phyloP scores from a whole-genome alignment of 37 sponge, comb jelly and placozoan genomes.

The Diacarnus erythraeanus region DNA sequence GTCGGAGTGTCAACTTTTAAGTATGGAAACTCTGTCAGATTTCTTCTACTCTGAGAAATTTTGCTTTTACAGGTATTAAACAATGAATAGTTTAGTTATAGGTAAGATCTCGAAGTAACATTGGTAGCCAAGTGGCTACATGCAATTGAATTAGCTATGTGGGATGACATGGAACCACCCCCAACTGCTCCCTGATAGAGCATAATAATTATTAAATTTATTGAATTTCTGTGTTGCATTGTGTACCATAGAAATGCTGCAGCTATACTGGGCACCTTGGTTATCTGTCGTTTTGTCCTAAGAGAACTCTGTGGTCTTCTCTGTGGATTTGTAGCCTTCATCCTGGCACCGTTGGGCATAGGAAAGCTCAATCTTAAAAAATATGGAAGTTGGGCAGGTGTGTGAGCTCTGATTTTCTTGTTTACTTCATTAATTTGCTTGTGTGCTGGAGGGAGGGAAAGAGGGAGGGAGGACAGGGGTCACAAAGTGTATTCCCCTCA shows the following conservation, averaged over 20 bases:
- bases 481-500: too few relatives aligned
- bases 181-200: too few relatives aligned
- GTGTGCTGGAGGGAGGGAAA: too few relatives aligned
- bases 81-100: not conserved
- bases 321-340: slow-evolving; percentile 18
- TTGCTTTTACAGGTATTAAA: slow-evolving; percentile 5
- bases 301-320: not conserved
- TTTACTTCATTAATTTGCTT: too few relatives aligned
- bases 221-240: not conserved
- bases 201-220: too few relatives aligned
- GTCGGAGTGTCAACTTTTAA: too few relatives aligned
- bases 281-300: not conserved
- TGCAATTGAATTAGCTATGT: too few relatives aligned
- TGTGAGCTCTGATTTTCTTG: too few relatives aligned
- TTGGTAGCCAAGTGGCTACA: too few relatives aligned
- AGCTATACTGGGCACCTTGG: not conserved
- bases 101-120: too few relatives aligned
- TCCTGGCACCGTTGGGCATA: slow-evolving; percentile 46
- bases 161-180: too few relatives aligned
- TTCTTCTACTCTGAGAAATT: slow-evolving; percentile 1
- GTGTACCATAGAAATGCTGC: not conserved
- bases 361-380: slow-evolving; percentile 47
- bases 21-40: not conserved
- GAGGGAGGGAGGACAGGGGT: too few relatives aligned
- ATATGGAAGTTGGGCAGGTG: slow-evolving; percentile 70